A percentile compares a stretch with the other conserved stretches of the same genome.
Evolutionary conservation across 2,113 vertebrate genomes (phyloP).

Genomic region (Menura novaehollandiae): DNA sequence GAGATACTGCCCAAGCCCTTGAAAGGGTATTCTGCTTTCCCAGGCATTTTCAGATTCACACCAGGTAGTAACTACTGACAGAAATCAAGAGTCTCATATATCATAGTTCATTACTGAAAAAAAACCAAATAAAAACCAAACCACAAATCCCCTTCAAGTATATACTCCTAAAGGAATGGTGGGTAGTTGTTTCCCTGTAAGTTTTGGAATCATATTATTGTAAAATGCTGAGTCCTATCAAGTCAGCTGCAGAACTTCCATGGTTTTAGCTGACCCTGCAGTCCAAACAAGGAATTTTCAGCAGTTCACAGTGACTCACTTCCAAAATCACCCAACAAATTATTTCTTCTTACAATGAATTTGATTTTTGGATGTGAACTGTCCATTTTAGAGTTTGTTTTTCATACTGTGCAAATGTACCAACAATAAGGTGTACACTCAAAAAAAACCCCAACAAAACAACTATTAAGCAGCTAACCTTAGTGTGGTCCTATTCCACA

Average conservation of each 20-base stretch:
- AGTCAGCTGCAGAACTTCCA: neutral
- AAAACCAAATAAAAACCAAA: neutral
- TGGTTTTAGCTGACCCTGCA: neutral
- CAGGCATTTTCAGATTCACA: neutral
- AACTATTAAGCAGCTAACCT: neutral
- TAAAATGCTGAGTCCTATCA: neutral
- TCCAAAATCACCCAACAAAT: neutral
- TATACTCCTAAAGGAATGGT: neutral
- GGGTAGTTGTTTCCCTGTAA: neutral
- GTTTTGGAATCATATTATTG: neutral
- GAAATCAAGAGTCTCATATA: neutral
- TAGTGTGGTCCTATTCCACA: neutral
- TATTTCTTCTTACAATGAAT: neutral
- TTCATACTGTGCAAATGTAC: neutral
- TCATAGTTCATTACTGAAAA: neutral
- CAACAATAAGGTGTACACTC: accelerated
- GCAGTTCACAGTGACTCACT: neutral
- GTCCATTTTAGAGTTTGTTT: neutral
- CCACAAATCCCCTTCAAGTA: neutral
- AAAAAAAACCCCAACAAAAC: neutral
- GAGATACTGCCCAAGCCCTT: neutral
- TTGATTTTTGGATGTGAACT: neutral
- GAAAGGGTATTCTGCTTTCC: neutral
- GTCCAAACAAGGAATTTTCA: neutral
- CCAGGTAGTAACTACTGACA: neutral